These are phyloP conservation scores for Calidris pugnax DNA, from an alignment of 2,113 vertebrate species.

Conservation along the genomic window DNA sequence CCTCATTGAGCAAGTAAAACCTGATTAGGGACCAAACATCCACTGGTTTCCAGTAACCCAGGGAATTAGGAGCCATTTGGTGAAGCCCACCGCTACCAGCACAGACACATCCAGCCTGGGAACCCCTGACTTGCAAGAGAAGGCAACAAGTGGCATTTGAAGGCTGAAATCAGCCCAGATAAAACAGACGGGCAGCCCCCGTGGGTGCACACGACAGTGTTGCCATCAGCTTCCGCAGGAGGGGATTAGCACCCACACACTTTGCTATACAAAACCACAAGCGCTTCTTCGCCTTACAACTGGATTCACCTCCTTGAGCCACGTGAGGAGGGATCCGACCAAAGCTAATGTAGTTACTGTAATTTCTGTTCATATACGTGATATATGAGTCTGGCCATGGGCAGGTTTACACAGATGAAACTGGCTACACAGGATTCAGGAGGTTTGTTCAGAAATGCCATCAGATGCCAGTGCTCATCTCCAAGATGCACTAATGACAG, in stretches of 20 bases:
- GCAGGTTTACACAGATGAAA: not conserved
- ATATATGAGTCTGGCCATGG: accelerated
- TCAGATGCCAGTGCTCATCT: not conserved
- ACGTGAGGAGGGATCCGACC: not conserved
- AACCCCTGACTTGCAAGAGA: not conserved
- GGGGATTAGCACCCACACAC: not conserved
- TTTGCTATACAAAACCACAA: not conserved
- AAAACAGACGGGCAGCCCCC: not conserved
- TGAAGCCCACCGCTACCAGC: not conserved
- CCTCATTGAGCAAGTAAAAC: not conserved
- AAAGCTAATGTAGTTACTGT: not conserved
- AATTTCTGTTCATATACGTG: accelerated
- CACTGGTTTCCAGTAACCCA: not conserved
- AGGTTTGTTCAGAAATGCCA: not conserved
- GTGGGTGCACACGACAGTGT: accelerated
- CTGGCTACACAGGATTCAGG: not conserved
- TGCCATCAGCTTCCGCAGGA: not conserved
- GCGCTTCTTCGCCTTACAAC: not conserved
- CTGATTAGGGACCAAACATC: not conserved
- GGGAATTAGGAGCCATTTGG: not conserved
- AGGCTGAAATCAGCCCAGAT: not conserved
- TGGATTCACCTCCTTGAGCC: not conserved
- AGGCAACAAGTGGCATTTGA: not conserved
- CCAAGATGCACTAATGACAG: accelerated
- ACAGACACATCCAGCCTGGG: not conserved